Base-by-base conservation (phyloP, 2,797 vertebrate genomes). In the Poecilia wingei region DNA sequence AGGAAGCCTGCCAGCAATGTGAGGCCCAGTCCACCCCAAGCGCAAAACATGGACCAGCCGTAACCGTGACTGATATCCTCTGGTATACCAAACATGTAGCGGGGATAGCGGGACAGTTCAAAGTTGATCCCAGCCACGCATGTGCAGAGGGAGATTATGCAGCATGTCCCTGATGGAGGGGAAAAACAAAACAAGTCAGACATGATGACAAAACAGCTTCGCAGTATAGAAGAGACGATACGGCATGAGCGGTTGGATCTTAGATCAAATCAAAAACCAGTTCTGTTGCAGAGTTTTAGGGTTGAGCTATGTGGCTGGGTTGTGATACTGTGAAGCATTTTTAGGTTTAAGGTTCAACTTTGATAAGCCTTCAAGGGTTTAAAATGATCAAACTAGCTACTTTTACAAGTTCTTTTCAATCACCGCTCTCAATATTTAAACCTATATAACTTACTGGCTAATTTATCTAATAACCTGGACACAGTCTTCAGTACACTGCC, bases 21-120 rank as follows among this genome's bases (percentile, higher is more conserved):
- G 64, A 98, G 96, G 84, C 97, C 97, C 90, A 98, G 95, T 74
- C 97, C 97, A 0, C 97, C 97, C 97, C 97, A 98, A 10, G 97
- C 97, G 77, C 97, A 98, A 87, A 98, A 98, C 97, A 98, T 98
- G 88, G 97, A 98, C 97, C 97, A 98, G 86, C 97, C 97, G 66
- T 98, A 98, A 78, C 97, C 97, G 61, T 98, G 97, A 84, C 97
- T 96, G 96, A 98, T 98, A 93, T 98, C 97, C 91, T 98, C 97
- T 0, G 97, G 97, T 80, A 98, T 96, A 76, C 97, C 96, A 20
- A 97, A 98, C 90, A 98, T 96, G 64, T 97, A 96, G 86, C 97
- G 97, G 1, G 97, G 97, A 69, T 97, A 98, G 80, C 97, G 97
- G 0, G 97, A 98, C 20, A 98, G 91, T 93, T 98, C 96, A 84